phyloP scores from a whole-genome alignment of 2,797 vertebrate genomes.

The Yasuhikotakia modesta region DNA sequence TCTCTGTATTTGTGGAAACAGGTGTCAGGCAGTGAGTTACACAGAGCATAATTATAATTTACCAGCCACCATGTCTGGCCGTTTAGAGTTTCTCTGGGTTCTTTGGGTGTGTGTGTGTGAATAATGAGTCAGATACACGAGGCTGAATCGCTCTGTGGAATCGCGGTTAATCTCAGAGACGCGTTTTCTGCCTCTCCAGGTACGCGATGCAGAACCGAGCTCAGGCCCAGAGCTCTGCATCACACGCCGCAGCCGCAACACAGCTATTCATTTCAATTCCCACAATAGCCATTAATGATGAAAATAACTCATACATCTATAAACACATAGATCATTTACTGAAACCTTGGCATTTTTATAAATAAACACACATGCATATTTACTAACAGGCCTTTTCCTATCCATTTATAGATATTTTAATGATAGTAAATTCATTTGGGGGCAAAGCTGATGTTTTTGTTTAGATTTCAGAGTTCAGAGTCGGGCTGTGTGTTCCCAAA shows the following conservation, averaged over 20 bases:
- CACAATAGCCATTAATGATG: constrained; percentile 53
- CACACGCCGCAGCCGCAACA: constrained; percentile 27
- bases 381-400: constrained; percentile 34
- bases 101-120: constrained; percentile 44
- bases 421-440: constrained; percentile 32
- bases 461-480: no score
- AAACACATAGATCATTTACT: constrained; percentile 50
- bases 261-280: constrained; percentile 50
- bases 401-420: constrained; percentile 31
- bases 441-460: neutral
- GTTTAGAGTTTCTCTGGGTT: constrained; percentile 35
- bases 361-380: constrained; percentile 4
- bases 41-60: constrained; percentile 48
- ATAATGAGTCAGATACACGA: constrained; percentile 41
- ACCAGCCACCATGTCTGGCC: constrained; percentile 33
- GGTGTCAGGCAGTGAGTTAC: constrained; percentile 42
- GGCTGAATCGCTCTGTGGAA: constrained; percentile 46
- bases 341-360: constrained; percentile 26
- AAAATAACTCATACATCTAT: constrained; percentile 57
- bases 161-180: constrained; percentile 44
- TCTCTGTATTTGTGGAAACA: constrained; percentile 18
- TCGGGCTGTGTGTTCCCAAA: no score
- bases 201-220: constrained; percentile 36
- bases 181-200: constrained; percentile 25
- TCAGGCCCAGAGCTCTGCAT: constrained; percentile 39